phyloP scores from a whole-genome alignment of 1,140 invertebrate genomes.

The Plodia interpunctella region DNA sequence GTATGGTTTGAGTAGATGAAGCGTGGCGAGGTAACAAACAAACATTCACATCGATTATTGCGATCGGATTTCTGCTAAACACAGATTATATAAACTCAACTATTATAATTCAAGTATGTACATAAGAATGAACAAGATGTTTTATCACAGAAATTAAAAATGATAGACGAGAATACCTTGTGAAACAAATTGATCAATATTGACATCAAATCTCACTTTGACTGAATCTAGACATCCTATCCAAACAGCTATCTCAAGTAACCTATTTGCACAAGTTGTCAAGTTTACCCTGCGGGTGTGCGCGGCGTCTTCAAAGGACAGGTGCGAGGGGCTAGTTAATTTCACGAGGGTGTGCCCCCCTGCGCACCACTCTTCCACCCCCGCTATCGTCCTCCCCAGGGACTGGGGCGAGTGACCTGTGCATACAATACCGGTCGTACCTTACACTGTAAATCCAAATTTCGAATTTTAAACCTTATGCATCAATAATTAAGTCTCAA shows the following conservation, averaged over 20 bases:
- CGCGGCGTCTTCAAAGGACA: constrained; percentile 61
- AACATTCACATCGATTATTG: too few relatives aligned
- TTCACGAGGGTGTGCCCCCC: constrained; percentile 39
- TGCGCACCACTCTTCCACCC: constrained; percentile 19
- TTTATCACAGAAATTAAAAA: too few relatives aligned
- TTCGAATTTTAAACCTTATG: background rate
- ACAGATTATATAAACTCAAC: too few relatives aligned
- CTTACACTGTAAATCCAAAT: background rate
- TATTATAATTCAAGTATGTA: too few relatives aligned
- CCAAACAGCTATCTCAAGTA: background rate
- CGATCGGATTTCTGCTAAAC: too few relatives aligned
- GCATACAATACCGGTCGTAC: background rate
- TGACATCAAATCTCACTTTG: too few relatives aligned
- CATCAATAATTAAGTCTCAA: background rate
- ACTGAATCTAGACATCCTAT: background rate
- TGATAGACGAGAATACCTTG: too few relatives aligned
- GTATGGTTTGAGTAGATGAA: too few relatives aligned
- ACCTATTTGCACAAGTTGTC: constrained; percentile 5
- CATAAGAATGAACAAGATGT: too few relatives aligned
- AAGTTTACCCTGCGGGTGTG: constrained; percentile 27
- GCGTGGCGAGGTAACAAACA: too few relatives aligned
- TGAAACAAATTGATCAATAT: too few relatives aligned
- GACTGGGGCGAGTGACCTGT: constrained; percentile 37
- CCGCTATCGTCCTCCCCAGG: constrained; percentile 11
- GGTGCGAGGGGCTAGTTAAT: constrained; percentile 58